Evolutionary conservation across 1,140 invertebrate species (phyloP).

Genomic region (Metopolophium dirhodum): DNA sequence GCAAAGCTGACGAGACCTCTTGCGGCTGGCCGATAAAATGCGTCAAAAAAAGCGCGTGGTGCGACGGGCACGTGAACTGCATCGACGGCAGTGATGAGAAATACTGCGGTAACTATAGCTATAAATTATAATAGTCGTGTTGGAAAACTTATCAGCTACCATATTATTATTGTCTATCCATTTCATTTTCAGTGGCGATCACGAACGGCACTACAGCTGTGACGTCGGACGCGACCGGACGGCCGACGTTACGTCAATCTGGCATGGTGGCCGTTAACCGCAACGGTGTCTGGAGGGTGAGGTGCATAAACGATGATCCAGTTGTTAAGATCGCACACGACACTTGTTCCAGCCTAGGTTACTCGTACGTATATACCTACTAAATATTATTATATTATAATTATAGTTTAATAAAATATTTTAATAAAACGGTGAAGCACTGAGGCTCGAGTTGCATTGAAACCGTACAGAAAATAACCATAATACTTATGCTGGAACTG

Average conservation of each 20-base stretch:
- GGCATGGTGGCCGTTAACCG: slow-evolving; percentile 23
- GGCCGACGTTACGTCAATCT: background rate
- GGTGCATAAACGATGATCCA: background rate
- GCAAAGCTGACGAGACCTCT: slow-evolving; percentile 65
- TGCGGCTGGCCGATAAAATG: slow-evolving; percentile 71
- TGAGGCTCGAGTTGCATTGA: background rate
- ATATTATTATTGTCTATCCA: background rate
- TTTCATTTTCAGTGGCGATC: slow-evolving; percentile 16
- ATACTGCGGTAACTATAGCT: slow-evolving; percentile 68
- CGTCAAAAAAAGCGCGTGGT: slow-evolving; percentile 69
- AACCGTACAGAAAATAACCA: background rate
- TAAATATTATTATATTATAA: background rate
- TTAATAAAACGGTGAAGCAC: background rate
- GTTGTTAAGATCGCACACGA: slow-evolving; percentile 10
- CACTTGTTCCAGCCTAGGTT: background rate
- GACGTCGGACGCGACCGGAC: background rate
- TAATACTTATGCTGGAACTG: background rate
- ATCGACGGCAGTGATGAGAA: slow-evolving; percentile 75
- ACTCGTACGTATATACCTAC: background rate
- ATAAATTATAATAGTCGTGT: too few relatives aligned
- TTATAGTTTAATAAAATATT: background rate
- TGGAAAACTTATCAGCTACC: background rate
- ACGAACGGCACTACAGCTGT: background rate
- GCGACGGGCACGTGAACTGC: slow-evolving; percentile 76
- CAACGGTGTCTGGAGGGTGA: slow-evolving; percentile 31